Percentiles rank a stretch among this genome's conserved stretches.
phyloP scores from a whole-genome alignment of 2,797 vertebrate genomes.

The Lycodopsis pacificus region DNA sequence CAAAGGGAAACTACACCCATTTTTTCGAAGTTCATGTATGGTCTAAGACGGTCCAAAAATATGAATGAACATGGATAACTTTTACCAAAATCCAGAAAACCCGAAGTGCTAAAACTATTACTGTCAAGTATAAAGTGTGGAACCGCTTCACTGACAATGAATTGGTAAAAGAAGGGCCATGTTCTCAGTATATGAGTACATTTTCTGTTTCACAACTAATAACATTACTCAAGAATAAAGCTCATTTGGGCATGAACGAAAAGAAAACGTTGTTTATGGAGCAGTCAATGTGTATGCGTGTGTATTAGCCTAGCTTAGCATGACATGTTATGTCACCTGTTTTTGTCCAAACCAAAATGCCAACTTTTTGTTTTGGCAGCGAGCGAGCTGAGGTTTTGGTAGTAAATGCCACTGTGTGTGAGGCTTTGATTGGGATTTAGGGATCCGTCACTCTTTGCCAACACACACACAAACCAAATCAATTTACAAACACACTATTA shows the following conservation, averaged over 20 bases:
- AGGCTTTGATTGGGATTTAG: neutral
- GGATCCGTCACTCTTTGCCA: neutral
- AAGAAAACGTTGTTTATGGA: too few species aligned
- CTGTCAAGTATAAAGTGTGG: neutral
- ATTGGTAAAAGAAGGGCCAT: neutral
- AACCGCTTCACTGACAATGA: neutral
- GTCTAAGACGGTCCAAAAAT: neutral
- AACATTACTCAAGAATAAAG: neutral
- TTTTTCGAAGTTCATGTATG: neutral
- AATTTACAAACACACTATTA: neutral
- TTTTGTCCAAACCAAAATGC: constrained; percentile 3
- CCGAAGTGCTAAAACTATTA: neutral
- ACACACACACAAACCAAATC: constrained; percentile 5
- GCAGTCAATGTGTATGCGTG: neutral
- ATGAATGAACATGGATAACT: neutral
- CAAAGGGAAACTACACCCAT: too few species aligned
- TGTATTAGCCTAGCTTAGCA: neutral
- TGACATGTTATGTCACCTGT: neutral
- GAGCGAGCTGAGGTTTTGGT: constrained; percentile 28
- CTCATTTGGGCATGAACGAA: neutral
- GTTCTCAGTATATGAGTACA: neutral
- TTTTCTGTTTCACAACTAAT: neutral
- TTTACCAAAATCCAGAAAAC: neutral
- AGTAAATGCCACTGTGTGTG: neutral
- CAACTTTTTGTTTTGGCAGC: neutral